Base-by-base conservation (phyloP, 2,888 invertebrate species). In the Synergus japonicus region DNA sequence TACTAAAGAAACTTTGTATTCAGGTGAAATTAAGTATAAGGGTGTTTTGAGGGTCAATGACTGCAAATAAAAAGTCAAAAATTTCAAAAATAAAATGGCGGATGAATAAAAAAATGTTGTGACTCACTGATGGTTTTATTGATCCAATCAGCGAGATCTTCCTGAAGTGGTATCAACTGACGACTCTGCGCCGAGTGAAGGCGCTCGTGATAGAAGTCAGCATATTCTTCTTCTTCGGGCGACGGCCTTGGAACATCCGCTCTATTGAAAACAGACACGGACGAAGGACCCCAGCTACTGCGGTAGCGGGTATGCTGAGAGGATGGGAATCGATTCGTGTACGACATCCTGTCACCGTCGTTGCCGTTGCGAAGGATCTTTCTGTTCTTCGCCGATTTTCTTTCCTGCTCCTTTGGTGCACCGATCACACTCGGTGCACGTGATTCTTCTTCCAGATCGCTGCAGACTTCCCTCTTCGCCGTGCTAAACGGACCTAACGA, bases 141-240 rank as follows among this genome's bases (percentile, higher is more conserved):
- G 83, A 97, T 95, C 97, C 97, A 97, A 87, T 97, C 97, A 9
- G 97, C 96, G 79, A 97, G 93, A 92, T 97, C 97, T 91, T 97
- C 97, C 92, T 97, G 96, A 83, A 97, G 93, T 0, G 97, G 97
- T 88, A 96, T 95, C 87, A 97, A 93, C 91, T 97, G 96, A 76
- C 96, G 93, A 91, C 96, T 95, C 92, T 97, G 97, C 82, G 96
- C 95, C 89, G 95, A 95, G 89, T 95, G 94, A 86, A 96, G 95
- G 90, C 96, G 94, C 91, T 96, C 96, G 87, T 96, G 94, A 91
- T 95, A 96, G 88, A 94, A 95, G 86, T 95, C 95, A 69, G 93
- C 92, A 85, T 92, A 93, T 87, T 95, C 95, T 86, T 95, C 94
- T 67, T 95, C 95, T 1, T 92, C 92, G 78, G 90, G 88, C 63